Evolutionary conservation across 1,140 invertebrate species (phyloP), one percentile per base, ranked within the genome.

Genomic region (Bombus turneri): DNA sequence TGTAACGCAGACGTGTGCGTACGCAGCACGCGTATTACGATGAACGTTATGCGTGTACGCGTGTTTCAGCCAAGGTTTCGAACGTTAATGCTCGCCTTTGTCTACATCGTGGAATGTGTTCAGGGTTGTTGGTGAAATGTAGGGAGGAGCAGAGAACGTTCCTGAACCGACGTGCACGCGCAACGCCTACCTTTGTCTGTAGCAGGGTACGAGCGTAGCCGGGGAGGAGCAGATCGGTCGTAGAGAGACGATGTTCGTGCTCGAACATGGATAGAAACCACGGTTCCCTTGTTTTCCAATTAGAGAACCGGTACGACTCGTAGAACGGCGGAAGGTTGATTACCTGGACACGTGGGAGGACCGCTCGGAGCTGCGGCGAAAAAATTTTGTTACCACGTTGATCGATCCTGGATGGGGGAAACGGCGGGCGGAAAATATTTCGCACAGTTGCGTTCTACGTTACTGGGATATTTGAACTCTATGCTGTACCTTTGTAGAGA

Each of bases 121-220:
- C 34, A 25, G 43, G 43, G 53, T 43, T 81, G 80, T 73, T 73
- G 53, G 28, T 73, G 18, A n/a, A 73, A 72, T 31, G 12, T 41
- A 59, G 68, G 69, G 68, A 59, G 80, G 53, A 81, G 80, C 28
- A 18, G 37, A 62, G 59, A 62, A 28, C 59, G 59, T 62, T 28
- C 10, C 28, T n/a, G 59, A 62, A 68, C 43, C 68, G 64, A 53
- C 34, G 78, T 71, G 78, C 78, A 71, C 28, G 57, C 68, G 68
- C 43, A 59, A 81, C 80, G 80, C 80, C 69, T 34, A 73, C 80
- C 80, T 81, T 81, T 81, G 80, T 81, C 39, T 3, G 66, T 25
- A 15, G 43, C 31, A 34, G 28, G 13, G 15, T 10, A n/a, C 71
- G 39, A 41, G 28, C 34, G 64, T 43, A 22, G 18, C 47, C 43